phyloP scores from a whole-genome alignment of 1,140 invertebrate species.

The Centruroides sculpturatus region DNA sequence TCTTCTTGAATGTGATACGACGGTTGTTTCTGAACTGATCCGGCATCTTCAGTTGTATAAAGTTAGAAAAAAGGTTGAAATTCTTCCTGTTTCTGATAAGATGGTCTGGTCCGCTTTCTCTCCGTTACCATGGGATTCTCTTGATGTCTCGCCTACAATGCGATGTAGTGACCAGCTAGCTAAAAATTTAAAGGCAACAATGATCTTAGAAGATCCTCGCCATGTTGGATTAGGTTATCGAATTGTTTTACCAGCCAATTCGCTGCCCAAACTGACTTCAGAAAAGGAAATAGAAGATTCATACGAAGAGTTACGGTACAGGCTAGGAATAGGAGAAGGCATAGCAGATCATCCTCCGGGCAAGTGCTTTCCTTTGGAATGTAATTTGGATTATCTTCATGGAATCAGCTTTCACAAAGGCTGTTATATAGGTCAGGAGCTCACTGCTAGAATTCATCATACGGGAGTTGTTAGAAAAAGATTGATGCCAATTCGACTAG shows the following conservation, averaged over 20 bases:
- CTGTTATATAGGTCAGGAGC: conserved; percentile 69
- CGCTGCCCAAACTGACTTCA: neutral
- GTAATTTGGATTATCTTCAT: conserved; percentile 86
- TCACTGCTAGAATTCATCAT: conserved; percentile 87
- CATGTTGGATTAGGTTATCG: neutral
- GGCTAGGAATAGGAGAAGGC: conserved; percentile 79
- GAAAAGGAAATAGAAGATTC: neutral
- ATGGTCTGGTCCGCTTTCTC: conserved; percentile 51
- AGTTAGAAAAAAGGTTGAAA: conserved; percentile 57
- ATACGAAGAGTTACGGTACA: conserved; percentile 46
- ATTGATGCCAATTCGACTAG: conserved; percentile 66
- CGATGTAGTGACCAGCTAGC: neutral
- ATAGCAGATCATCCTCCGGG: conserved; percentile 59
- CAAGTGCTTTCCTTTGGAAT: conserved; percentile 76
- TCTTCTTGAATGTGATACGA: conserved; percentile 63
- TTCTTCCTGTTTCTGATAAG: conserved; percentile 41
- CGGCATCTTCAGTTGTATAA: conserved; percentile 67
- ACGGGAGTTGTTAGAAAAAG: conserved; percentile 91
- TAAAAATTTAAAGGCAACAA: neutral
- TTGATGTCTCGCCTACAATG: neutral
- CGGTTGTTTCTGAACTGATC: conserved; percentile 38
- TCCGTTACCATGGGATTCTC: neutral
- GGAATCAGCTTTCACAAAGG: conserved; percentile 92
- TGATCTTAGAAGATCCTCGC: neutral
- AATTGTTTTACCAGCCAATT: neutral